Base-by-base conservation (phyloP, 2,797 vertebrate species). In the Enteromius radiatus region DNA sequence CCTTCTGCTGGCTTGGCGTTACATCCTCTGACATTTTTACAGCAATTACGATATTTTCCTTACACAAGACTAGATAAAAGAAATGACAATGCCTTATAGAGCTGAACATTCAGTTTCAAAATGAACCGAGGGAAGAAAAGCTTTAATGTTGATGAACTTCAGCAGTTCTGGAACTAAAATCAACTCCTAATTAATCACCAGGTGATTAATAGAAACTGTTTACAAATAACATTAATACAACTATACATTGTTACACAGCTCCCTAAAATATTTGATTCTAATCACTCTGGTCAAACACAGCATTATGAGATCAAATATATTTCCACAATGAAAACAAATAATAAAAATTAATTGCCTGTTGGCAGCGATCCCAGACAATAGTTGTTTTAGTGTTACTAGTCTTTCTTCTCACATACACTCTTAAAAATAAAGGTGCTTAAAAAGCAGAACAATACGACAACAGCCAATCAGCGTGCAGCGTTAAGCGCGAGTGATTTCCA, bases 11-110 rank as follows among this genome's bases (percentile, higher is more conserved):
- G 33, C 33, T 36, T 36, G 33, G 33, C 33, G 33, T 36, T 36
- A 36, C 5, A 36, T 38, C 36, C 36, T 3, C 10, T 78, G 61
- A 31, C 28, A 64, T 15, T 78, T 78, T 69, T 54, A 26, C 45
- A 68, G 33, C 47, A 59, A 28, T 47, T 64, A 64, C 31, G 59
- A 28, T 54, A 78, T 56, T 33, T 75, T 75, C 38, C 71, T 56
- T 56, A 75, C 4, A 36, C 36, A 11, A 41, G 36, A 68, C 5
- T 23, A 65, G 70, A 38, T 65, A 33, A 65, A 41, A 17, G 14
- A 61, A 76, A 12, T 78, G 61, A n/a, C 61, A 49, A 23, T 36
- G 43, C 4, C 43, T 47, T 36, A 65, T 15, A 65, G 41, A 49
- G 19, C 61, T 65, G 6, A 49, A 23, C 19, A 49, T 49, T 78